A percentile compares a stretch with the other conserved stretches of the same genome.
Evolutionary conservation across 2,888 invertebrate species (phyloP).

Genomic region (Clanis bilineata): DNA sequence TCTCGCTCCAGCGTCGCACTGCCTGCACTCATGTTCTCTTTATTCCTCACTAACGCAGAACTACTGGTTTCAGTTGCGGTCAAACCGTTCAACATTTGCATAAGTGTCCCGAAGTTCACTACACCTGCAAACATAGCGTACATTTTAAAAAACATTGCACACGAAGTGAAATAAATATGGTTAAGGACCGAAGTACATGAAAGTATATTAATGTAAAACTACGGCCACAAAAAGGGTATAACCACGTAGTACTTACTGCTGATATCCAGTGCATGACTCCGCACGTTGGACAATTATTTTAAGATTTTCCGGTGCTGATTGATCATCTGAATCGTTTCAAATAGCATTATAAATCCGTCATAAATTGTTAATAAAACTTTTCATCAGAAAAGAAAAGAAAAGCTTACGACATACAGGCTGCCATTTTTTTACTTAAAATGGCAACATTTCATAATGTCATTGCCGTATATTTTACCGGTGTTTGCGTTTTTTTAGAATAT

Average conservation of each 20-base stretch:
- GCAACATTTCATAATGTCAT: constrained; percentile 53
- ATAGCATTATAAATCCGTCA: constrained; percentile 62
- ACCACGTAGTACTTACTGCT: constrained; percentile 78
- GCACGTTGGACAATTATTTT: constrained; percentile 50
- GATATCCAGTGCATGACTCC: constrained; percentile 62
- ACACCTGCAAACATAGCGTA: constrained; percentile 47
- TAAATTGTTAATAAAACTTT: constrained; percentile 66
- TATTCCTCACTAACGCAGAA: constrained; percentile 45
- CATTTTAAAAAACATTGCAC: background rate
- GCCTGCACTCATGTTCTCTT: constrained; percentile 66
- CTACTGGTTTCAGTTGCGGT: constrained; percentile 45
- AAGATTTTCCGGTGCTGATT: constrained; percentile 44
- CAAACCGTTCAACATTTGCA: constrained; percentile 65
- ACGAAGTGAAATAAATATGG: background rate
- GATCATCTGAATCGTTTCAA: constrained; percentile 51
- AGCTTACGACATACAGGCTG: constrained; percentile 81
- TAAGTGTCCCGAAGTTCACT: constrained; percentile 41
- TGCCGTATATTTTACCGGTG: background rate
- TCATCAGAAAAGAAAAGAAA: constrained; percentile 71
- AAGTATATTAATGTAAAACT: constrained; percentile 35
- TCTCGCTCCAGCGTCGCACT: constrained; percentile 79
- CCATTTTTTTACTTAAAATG: constrained; percentile 73
- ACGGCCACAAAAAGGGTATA: constrained; percentile 58
- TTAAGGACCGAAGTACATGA: constrained; percentile 18
- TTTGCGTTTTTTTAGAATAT: too few species aligned